Conservation (phyloP, 1,140 invertebrate genomes). For the Anthonomus grandis region DNA sequence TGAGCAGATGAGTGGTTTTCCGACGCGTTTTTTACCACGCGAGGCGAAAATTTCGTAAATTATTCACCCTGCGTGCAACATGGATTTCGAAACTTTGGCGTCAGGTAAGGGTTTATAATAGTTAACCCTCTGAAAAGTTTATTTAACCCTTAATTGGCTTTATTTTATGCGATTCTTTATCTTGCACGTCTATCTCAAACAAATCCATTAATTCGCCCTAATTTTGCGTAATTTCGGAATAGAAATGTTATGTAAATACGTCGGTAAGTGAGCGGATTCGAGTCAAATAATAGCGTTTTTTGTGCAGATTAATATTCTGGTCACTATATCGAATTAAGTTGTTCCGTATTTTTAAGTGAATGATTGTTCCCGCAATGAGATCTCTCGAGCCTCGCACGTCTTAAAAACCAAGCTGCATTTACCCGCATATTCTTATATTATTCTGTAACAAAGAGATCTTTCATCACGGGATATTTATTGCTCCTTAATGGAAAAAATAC, state of each 20-base stretch:
- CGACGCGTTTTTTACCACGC: no score
- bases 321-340: constrained; percentile 21
- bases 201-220: not conserved
- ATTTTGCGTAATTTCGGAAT: not conserved
- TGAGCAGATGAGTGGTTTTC: no score
- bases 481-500: not conserved
- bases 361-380: constrained; percentile 34
- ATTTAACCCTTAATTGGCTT: not conserved
- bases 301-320: constrained; percentile 3
- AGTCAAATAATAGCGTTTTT: not conserved
- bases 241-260: not conserved
- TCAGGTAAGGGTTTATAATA: constrained; percentile 40
- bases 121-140: not conserved
- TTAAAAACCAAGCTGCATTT: constrained; percentile 5
- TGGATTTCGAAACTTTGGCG: constrained; percentile 46
- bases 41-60: no score
- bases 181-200: not conserved
- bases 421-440: not conserved
- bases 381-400: no score
- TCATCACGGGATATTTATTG: not conserved
- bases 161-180: not conserved
- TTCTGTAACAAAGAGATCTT: not conserved
- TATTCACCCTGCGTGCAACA: no score
- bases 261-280: not conserved
- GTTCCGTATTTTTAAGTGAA: constrained; percentile 36